These are phyloP conservation scores for Drosophila sp. DNA, from an alignment of 1,140 invertebrate genomes.

Conservation along the genomic window DNA sequence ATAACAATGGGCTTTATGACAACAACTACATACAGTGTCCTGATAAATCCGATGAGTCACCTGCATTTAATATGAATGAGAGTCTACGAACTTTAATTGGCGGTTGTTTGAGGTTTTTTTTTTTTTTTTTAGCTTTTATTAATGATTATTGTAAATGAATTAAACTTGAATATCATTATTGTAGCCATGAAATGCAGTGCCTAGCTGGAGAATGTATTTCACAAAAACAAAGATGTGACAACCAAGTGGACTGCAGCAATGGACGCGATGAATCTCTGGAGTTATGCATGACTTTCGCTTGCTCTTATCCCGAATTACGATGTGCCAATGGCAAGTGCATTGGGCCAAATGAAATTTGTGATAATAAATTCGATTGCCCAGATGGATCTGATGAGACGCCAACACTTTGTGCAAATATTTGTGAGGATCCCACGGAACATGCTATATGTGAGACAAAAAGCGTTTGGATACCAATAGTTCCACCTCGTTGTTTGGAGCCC, in stretches of 20 bases:
- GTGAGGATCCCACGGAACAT: background rate
- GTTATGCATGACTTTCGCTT: background rate
- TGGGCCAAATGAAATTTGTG: background rate
- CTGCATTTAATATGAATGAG: background rate
- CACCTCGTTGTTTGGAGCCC: constrained; percentile 22
- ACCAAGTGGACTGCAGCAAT: constrained; percentile 17
- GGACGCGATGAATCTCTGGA: constrained; percentile 39
- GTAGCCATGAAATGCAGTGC: constrained; percentile 13
- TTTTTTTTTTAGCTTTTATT: too few species aligned
- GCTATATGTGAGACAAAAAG: background rate
- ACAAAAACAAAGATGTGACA: background rate
- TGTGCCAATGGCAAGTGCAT: constrained; percentile 34
- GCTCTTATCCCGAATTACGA: background rate
- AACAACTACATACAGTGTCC: background rate
- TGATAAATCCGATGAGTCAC: constrained; percentile 28
- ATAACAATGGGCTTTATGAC: background rate
- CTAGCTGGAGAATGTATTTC: background rate
- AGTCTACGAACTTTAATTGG: too few species aligned
- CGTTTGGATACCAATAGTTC: background rate
- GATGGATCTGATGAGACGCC: constrained; percentile 40
- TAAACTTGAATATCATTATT: background rate
- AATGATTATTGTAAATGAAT: background rate
- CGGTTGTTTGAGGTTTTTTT: too few species aligned
- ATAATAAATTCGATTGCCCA: constrained; percentile 33
- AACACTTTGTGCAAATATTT: background rate